Percentiles rank a stretch among this genome's conserved stretches.
Evolutionary conservation across 1,140 invertebrate genomes (phyloP).

Genomic region (Rhopalosiphum maidis): DNA sequence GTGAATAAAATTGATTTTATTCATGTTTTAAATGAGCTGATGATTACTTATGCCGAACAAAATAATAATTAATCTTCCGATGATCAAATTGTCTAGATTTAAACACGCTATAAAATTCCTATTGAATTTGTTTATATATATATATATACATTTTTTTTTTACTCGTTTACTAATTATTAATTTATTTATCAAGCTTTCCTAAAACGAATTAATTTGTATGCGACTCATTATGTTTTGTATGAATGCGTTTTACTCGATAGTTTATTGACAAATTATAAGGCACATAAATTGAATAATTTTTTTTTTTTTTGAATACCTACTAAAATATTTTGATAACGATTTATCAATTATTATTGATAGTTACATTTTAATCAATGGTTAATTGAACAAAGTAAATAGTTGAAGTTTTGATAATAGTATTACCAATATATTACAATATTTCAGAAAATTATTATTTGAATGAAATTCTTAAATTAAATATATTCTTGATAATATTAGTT

Average conservation of each 20-base stretch:
- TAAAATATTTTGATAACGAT: not conserved
- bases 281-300: not conserved
- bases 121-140: constrained; percentile 29
- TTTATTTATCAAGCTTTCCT: not conserved
- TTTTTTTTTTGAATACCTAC: not conserved
- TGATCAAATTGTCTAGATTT: not conserved
- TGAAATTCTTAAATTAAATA: too few species aligned
- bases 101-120: constrained; percentile 5
- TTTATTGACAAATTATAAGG: not conserved
- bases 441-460: not conserved
- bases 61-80: not conserved
- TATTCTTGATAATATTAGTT: too few species aligned
- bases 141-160: not conserved
- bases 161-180: not conserved
- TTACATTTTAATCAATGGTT: not conserved
- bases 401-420: not conserved
- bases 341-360: not conserved
- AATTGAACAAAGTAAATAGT: not conserved
- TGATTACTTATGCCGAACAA: not conserved
- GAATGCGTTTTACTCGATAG: not conserved
- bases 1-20: not conserved
- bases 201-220: constrained; percentile 10
- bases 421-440: not conserved
- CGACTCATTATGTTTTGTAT: not conserved
- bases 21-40: not conserved